A percentile compares a stretch with the other conserved stretches of the same genome.
These are phyloP conservation scores for Kradibia gibbosae DNA, from an alignment of 1,140 invertebrate genomes.

Conservation along the genomic window DNA sequence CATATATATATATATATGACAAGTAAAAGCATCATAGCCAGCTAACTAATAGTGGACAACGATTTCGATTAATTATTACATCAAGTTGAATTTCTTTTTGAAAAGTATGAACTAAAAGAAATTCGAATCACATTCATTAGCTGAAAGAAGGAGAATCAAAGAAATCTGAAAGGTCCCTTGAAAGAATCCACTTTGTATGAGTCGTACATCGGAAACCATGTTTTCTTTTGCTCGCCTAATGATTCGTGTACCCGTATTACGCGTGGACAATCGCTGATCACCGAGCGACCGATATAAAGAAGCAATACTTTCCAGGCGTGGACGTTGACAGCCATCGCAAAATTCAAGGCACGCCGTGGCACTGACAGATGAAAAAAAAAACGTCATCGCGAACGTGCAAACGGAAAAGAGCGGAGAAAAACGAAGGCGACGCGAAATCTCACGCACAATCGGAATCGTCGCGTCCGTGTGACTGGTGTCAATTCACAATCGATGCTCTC, in stretches of 20 bases:
- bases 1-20: no score
- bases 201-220: no score
- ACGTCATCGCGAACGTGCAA: background rate
- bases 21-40: no score
- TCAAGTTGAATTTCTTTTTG: no score
- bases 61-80: no score
- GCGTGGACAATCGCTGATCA: background rate
- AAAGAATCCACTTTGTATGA: no score
- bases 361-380: background rate
- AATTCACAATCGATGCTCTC: conserved; percentile 64
- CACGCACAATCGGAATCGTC: conserved; percentile 45
- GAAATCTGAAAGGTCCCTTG: no score
- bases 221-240: no score
- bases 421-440: conserved; percentile 53
- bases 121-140: no score
- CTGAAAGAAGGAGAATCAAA: no score
- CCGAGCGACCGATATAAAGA: background rate
- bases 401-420: background rate
- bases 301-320: background rate
- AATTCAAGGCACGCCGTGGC: conserved; percentile 20
- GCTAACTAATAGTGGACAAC: no score
- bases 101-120: no score
- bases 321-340: background rate
- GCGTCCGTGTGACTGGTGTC: conserved; percentile 60
- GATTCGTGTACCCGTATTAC: background rate